phyloP scores from a whole-genome alignment of 2,797 vertebrate genomes.

The Hozukius guyotensis region DNA sequence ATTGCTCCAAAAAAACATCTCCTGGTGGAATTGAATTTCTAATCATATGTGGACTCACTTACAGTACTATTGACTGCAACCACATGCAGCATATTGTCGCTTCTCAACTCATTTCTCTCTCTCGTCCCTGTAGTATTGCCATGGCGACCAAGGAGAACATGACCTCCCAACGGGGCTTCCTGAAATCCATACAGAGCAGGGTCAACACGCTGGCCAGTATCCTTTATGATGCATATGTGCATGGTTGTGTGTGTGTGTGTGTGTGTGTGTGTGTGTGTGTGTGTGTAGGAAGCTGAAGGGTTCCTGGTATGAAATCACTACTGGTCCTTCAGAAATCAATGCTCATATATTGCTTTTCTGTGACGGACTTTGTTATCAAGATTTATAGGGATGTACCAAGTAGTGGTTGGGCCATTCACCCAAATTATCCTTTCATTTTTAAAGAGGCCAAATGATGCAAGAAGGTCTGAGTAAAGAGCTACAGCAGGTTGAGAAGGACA shows the following conservation, averaged over 20 bases:
- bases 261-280: neutral
- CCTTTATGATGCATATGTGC: constrained; percentile 75
- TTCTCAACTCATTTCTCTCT: constrained; percentile 10
- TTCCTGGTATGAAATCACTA: neutral
- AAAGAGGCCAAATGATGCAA: neutral
- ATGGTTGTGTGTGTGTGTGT: neutral
- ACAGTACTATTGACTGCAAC: neutral
- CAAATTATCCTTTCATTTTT: neutral
- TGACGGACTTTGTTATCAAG: neutral
- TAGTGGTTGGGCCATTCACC: neutral
- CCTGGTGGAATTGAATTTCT: neutral
- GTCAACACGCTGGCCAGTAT: constrained; percentile 99
- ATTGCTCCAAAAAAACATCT: neutral
- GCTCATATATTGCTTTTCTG: neutral
- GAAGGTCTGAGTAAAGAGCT: neutral
- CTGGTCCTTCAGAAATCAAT: neutral
- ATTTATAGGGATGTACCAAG: neutral
- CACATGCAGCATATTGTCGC: neutral
- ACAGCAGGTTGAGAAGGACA: neutral
- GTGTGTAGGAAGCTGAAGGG: neutral
- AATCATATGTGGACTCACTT: neutral
- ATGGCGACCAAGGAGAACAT: constrained; percentile 99
- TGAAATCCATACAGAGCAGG: constrained; percentile 98
- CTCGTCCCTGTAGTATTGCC: constrained; percentile 88
- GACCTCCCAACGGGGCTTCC: constrained; percentile 94